These are phyloP conservation scores for Ctena decussata DNA, from an alignment of 2,888 invertebrate species.

Conservation along the genomic window DNA sequence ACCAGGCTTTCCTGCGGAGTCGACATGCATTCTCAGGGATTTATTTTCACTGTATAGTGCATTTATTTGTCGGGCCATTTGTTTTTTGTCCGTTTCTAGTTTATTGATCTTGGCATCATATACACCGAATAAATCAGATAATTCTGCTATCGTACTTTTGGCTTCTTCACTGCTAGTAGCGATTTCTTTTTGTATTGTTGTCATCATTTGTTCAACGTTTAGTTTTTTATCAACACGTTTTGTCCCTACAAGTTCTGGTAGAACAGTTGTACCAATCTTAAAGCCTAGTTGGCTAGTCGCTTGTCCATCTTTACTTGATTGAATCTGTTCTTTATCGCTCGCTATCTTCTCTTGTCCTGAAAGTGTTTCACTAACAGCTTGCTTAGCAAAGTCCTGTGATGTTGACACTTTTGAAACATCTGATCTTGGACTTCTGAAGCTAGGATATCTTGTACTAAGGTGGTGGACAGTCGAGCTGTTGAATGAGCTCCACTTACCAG, in stretches of 20 bases:
- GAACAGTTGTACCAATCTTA: not conserved
- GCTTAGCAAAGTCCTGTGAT: not conserved
- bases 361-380: no score
- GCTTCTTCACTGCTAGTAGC: not conserved
- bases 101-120: constrained; percentile 17
- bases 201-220: not conserved
- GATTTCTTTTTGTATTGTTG: not conserved
- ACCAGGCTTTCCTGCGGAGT: constrained; percentile 44
- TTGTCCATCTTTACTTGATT: not conserved
- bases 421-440: not conserved
- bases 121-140: not conserved
- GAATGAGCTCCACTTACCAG: constrained; percentile 27
- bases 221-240: not conserved
- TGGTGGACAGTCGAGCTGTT: not conserved
- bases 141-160: not conserved
- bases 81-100: constrained; percentile 38
- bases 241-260: not conserved
- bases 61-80: constrained; percentile 30
- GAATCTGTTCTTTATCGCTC: no score
- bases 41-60: constrained; percentile 49
- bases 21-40: constrained; percentile 37
- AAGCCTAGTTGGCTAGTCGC: no score
- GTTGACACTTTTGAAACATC: not conserved
- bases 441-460: not conserved
- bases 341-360: not conserved